phyloP scores from a whole-genome alignment of 2,113 vertebrate genomes.

The Oreocharis arfaki region DNA sequence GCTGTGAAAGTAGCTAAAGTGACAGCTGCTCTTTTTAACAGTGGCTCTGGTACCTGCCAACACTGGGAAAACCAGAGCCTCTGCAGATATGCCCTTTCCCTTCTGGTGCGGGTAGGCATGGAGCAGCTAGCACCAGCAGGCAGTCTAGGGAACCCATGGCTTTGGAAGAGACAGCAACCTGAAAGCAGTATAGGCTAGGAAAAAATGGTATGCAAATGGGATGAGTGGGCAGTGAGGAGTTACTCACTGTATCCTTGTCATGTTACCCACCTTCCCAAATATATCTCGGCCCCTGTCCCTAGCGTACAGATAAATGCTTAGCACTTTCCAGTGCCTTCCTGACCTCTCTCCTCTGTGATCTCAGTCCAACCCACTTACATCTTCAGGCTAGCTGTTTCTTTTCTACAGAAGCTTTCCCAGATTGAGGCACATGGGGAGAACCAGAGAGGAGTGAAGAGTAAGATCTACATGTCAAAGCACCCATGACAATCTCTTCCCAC shows the following conservation, averaged over 20 bases:
- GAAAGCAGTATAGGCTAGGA: background rate
- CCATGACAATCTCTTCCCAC: background rate
- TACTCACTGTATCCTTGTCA: background rate
- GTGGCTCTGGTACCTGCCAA: background rate
- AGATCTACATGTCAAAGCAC: background rate
- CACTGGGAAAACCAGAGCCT: background rate
- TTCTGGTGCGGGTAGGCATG: background rate
- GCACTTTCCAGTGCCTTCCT: background rate
- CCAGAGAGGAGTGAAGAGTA: background rate
- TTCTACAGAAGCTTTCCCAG: background rate
- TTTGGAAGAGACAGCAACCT: background rate
- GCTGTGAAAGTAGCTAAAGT: background rate
- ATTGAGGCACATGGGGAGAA: background rate
- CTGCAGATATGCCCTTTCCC: background rate
- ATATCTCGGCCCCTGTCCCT: background rate
- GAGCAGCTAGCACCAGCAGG: background rate
- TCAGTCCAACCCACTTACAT: background rate
- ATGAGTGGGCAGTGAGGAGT: background rate
- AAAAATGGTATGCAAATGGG: background rate
- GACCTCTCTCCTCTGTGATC: background rate
- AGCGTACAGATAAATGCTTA: background rate
- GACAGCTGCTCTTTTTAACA: background rate
- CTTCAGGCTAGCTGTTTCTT: background rate
- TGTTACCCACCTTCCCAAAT: background rate
- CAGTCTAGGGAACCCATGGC: background rate